phyloP scores from a whole-genome alignment of 1,140 invertebrate genomes.

The Drosophila pallidifrons region DNA sequence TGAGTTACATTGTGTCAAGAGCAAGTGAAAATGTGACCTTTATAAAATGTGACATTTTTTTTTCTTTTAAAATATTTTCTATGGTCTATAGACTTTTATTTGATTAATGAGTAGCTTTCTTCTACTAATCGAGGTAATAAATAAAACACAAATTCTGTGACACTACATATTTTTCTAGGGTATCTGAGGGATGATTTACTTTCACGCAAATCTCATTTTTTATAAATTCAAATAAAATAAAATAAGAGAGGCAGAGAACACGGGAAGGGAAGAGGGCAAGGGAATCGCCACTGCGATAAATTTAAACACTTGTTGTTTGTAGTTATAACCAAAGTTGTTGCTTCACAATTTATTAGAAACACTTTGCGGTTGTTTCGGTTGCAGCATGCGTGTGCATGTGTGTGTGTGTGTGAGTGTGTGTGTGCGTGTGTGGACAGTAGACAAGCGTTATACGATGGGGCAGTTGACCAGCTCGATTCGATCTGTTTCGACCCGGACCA shows the following conservation, averaged over 20 bases:
- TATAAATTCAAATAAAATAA: not conserved
- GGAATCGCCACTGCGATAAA: slow-evolving; percentile 75
- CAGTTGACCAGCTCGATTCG: not conserved
- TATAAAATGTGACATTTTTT: too few relatives aligned
- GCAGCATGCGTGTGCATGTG: slow-evolving; percentile 54
- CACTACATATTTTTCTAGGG: not conserved
- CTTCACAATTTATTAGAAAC: slow-evolving; percentile 79
- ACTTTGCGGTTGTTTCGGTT: slow-evolving; percentile 75
- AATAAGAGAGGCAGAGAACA: not conserved
- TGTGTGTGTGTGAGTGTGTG: slow-evolving; percentile 41
- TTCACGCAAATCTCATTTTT: not conserved
- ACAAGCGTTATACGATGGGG: not conserved
- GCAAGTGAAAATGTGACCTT: too few relatives aligned
- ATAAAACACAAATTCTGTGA: too few relatives aligned
- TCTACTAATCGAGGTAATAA: too few relatives aligned
- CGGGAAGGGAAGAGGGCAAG: not conserved
- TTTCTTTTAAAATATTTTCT: too few relatives aligned
- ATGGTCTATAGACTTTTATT: too few relatives aligned
- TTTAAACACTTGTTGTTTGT: slow-evolving; percentile 80
- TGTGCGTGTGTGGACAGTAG: too few relatives aligned
- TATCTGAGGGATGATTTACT: not conserved
- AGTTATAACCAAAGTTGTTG: slow-evolving; percentile 61
- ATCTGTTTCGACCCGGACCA: not conserved
- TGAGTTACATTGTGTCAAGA: too few relatives aligned
- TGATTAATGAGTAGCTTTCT: too few relatives aligned